Evolutionary conservation across 1,140 invertebrate species (phyloP).

Genomic region (Zaprionus ghesquierei): DNA sequence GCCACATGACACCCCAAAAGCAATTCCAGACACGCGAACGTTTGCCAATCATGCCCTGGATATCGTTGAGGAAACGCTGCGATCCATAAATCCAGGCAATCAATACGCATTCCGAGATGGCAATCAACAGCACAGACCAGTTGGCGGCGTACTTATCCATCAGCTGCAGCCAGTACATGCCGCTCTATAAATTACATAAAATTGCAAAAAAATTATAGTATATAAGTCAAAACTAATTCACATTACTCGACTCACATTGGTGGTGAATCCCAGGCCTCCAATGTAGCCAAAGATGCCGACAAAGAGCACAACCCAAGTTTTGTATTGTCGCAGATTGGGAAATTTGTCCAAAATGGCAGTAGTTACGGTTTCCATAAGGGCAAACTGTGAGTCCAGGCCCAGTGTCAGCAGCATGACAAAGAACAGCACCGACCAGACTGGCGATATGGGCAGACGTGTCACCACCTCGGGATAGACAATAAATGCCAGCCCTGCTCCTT

Average conservation of each 20-base stretch:
- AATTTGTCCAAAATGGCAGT: slow-evolving; percentile 91
- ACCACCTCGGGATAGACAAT: slow-evolving; percentile 95
- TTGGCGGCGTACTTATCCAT: slow-evolving; percentile 95
- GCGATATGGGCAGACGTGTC: slow-evolving; percentile 89
- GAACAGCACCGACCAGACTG: slow-evolving; percentile 93
- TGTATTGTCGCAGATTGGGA: slow-evolving; percentile 88
- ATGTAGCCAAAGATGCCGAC: slow-evolving; percentile 89
- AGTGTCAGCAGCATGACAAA: slow-evolving; percentile 92
- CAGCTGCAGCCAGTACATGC: slow-evolving; percentile 92
- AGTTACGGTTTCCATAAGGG: slow-evolving; percentile 91
- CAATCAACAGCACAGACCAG: slow-evolving; percentile 92
- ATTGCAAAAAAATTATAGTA: neutral
- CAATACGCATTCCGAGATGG: slow-evolving; percentile 90
- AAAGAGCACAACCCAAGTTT: slow-evolving; percentile 88
- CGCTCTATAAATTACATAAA: slow-evolving; percentile 84
- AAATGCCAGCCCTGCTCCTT: slow-evolving; percentile 91
- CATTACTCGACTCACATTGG: slow-evolving; percentile 85
- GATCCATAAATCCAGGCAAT: slow-evolving; percentile 93
- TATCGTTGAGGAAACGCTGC: slow-evolving; percentile 90
- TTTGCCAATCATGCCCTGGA: slow-evolving; percentile 90
- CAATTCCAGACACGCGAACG: slow-evolving; percentile 88
- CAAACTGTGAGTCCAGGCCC: slow-evolving; percentile 92
- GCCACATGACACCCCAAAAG: slow-evolving; percentile 93
- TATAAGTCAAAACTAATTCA: neutral
- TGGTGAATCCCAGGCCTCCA: slow-evolving; percentile 90